Percentiles rank a stretch among this genome's conserved stretches.
Evolutionary conservation across 1,140 invertebrate genomes (phyloP).

Genomic region (Latrodectus geometricus): DNA sequence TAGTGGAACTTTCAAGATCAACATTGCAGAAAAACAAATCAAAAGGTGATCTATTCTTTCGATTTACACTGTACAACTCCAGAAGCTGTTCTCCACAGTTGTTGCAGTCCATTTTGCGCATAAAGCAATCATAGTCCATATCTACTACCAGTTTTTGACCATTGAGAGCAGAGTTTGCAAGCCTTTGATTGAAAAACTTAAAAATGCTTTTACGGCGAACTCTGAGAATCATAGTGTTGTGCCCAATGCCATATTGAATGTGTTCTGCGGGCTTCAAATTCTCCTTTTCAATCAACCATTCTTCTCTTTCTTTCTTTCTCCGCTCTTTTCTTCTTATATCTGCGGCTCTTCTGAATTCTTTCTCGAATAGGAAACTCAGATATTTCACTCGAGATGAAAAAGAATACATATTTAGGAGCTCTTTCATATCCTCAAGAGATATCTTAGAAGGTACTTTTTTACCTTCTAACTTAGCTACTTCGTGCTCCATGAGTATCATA

Average conservation of each 20-base stretch:
- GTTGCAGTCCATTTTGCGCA: slow-evolving; percentile 77
- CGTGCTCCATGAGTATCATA: slow-evolving; percentile 51
- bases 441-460: slow-evolving; percentile 62
- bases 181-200: slow-evolving; percentile 74
- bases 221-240: slow-evolving; percentile 77
- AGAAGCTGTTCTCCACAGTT: slow-evolving; percentile 83
- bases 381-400: slow-evolving; percentile 73
- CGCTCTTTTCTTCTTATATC: slow-evolving; percentile 58
- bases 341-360: slow-evolving; percentile 70
- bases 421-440: slow-evolving; percentile 67
- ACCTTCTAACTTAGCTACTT: slow-evolving; percentile 44
- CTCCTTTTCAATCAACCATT: slow-evolving; percentile 67
- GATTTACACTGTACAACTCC: slow-evolving; percentile 78
- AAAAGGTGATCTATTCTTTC: slow-evolving; percentile 78
- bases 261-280: slow-evolving; percentile 66
- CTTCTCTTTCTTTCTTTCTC: slow-evolving; percentile 67
- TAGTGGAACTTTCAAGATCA: slow-evolving; percentile 71
- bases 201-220: slow-evolving; percentile 77
- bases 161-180: slow-evolving; percentile 77
- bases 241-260: slow-evolving; percentile 73
- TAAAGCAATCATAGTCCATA: slow-evolving; percentile 81
- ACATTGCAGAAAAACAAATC: slow-evolving; percentile 82
- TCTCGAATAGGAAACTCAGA: slow-evolving; percentile 76
- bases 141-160: slow-evolving; percentile 84
- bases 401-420: slow-evolving; percentile 72